Base-by-base conservation (phyloP, 2,888 invertebrate genomes). In the Cataglyphis albicans region DNA sequence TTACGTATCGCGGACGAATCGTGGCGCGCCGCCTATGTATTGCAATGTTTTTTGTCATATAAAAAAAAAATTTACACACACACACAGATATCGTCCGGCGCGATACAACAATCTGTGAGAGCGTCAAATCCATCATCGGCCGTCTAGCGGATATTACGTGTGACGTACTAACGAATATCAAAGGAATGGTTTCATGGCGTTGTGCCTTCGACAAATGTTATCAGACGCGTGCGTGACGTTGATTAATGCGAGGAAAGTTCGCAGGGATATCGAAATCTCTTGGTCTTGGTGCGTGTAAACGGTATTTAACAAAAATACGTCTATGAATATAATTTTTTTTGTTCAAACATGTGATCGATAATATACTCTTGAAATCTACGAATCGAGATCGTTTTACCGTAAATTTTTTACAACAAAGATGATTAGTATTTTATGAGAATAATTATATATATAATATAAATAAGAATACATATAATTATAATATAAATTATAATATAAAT, bases 1-100 rank as follows among this genome's bases (percentile, higher is more conserved):
- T 90, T 86, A 86, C 85, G 81, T 86, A 87, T 87, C 81, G 70
- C 65, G 78, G 65, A 65, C 83, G 48, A 65, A 89, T 76, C 78
- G 81, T 52, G 68, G 55, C 18, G 65, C 57, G 67, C 64, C n/a
- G 48, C 29, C 70, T 72, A 72, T 72, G 57, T 57, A 68, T 80
- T 73, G 64, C 84, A 75, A 64, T 87, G 81, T 87, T 89, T 86
- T 83, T 63, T 82, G 44, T 41, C 21, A 18, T 70, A 82, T 74
- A 63, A 73, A 75, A 48, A 78, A 86, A 32, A 32, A 6, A 32
- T 32, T 1, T 25, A 25, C 72, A 76, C 35, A 1, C 25, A 82
- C 72, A 76, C 35, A 68, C 48, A 41, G 21, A 85, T 48, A 67
- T 70, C 55, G 48, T 64, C 61, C 70, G 38, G 59, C 35, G 59